These are phyloP conservation scores for Xestia sexstrigata DNA, from an alignment of 2,888 invertebrate species.

Conservation along the genomic window DNA sequence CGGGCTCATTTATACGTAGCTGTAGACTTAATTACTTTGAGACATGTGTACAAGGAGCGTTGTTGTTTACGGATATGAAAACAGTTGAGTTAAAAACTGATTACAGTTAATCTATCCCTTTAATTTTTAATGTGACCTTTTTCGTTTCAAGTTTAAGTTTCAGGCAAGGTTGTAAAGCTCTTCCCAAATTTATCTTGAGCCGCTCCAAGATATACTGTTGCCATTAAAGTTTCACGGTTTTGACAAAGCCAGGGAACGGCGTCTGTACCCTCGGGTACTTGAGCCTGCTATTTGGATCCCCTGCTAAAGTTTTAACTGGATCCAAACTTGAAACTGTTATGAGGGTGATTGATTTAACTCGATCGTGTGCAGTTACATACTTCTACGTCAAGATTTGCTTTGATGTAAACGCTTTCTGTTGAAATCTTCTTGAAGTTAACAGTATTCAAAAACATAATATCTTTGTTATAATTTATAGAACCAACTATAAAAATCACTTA, in stretches of 20 bases:
- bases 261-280: conserved; percentile 70
- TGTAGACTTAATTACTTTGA: conserved; percentile 26
- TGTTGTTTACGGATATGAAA: conserved; percentile 13
- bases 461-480: neutral
- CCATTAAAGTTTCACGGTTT: conserved; percentile 81
- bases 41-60: conserved; percentile 14
- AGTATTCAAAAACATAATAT: neutral
- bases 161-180: conserved; percentile 63
- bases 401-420: conserved; percentile 15
- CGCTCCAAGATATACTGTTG: conserved; percentile 72
- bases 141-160: conserved; percentile 67
- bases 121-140: conserved; percentile 70
- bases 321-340: conserved; percentile 73
- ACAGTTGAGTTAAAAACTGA: neutral
- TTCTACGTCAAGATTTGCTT: conserved; percentile 23
- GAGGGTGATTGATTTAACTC: conserved; percentile 73
- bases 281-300: conserved; percentile 73
- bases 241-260: conserved; percentile 53
- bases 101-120: conserved; percentile 21
- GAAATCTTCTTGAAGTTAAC: neutral
- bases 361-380: conserved; percentile 38
- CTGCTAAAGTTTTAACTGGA: conserved; percentile 74
- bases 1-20: conserved; percentile 5
- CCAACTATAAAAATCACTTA: neutral
- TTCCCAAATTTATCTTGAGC: conserved; percentile 76